These are phyloP conservation scores for Pelagia noctiluca DNA, from an alignment of 30 jellyfish, hydroid and myxozoan species.

Conservation along the genomic window DNA sequence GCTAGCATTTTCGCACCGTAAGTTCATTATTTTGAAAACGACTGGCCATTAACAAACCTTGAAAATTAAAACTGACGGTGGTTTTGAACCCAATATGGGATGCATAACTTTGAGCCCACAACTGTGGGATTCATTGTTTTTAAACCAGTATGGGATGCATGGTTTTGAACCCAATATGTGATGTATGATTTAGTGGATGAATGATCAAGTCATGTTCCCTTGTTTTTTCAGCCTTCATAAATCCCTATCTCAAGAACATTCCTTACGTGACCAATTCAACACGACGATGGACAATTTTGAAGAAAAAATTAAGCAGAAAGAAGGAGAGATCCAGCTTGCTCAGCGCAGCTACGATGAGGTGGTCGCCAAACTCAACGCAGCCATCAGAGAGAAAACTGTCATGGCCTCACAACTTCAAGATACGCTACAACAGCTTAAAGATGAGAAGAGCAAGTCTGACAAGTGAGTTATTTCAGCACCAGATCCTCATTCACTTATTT, in stretches of 20 bases:
- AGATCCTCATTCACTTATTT: no score
- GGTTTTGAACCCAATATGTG: neutral
- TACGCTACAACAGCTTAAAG: constrained; percentile 58
- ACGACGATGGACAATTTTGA: constrained; percentile 92
- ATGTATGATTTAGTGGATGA: neutral
- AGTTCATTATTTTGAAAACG: no score
- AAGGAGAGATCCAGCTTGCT: constrained; percentile 72
- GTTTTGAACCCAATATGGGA: no score
- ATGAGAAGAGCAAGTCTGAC: constrained; percentile 72
- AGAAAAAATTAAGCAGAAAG: constrained; percentile 71
- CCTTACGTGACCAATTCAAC: constrained; percentile 88
- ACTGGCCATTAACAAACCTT: no score
- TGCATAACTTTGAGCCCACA: no score
- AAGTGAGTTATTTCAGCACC: constrained; percentile 47
- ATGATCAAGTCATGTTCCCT: neutral
- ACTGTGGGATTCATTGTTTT: no score
- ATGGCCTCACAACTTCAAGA: constrained; percentile 86
- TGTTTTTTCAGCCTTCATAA: constrained; percentile 73
- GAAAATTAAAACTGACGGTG: no score
- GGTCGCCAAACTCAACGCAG: constrained; percentile 67
- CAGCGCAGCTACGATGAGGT: constrained; percentile 84
- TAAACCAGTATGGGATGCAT: neutral
- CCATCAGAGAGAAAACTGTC: constrained; percentile 80
- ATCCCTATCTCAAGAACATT: constrained; percentile 86
- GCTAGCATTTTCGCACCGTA: no score